Base-by-base conservation (phyloP, 2,113 vertebrate species). In the Hippocampus mohnikei region DNA sequence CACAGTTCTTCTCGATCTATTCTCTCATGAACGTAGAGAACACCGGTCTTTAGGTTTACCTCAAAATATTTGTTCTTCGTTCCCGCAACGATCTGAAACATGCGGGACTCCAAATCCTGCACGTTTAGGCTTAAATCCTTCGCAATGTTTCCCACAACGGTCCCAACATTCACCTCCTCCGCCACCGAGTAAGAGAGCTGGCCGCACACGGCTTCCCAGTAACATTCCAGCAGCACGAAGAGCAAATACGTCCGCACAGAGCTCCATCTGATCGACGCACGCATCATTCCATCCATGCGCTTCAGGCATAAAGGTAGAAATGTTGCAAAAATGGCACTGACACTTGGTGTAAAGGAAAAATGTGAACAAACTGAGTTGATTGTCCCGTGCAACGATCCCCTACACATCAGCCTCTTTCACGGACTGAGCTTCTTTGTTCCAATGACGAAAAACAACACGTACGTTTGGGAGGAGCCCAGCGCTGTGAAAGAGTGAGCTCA, bases 1-100 rank as follows among this genome's bases (percentile, higher is more conserved):
- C 91, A 92, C 0, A 93, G 82, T 46, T 85, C 84, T 33, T 92
- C 90, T 69, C 91, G 63, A 66, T 91, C 89, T 66, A 91, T 88
- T 64, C 74, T 76, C 0, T 90, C 88, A 44, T 60, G 77, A 0
- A 92, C 90, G 72, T 69, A 87, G 2, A 92, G 82, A 62, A 81
- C 27, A 5, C 91, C 91, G 21, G 88, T 89, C 76, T 88, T 89
- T 0, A 89, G 25, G 72, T 92, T 89, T 65, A 92, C 87, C 48
- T 88, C 86, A 52, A 92, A 88, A 80, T 84, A 79, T 72, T 85
- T 90, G 7, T 1, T 83, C 18, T 80, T 85, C 0, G 78, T 73
- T 50, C 86, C 83, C 0, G 77, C 48, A 21, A 89, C 83, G 6
- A 91, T 85, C 48, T 81, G 80, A 76, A 92, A 83, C 61, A 66